A percentile compares a stretch with the other conserved stretches of the same genome.
phyloP scores from a whole-genome alignment of 2,888 invertebrate genomes.

The Parnassius smintheus region DNA sequence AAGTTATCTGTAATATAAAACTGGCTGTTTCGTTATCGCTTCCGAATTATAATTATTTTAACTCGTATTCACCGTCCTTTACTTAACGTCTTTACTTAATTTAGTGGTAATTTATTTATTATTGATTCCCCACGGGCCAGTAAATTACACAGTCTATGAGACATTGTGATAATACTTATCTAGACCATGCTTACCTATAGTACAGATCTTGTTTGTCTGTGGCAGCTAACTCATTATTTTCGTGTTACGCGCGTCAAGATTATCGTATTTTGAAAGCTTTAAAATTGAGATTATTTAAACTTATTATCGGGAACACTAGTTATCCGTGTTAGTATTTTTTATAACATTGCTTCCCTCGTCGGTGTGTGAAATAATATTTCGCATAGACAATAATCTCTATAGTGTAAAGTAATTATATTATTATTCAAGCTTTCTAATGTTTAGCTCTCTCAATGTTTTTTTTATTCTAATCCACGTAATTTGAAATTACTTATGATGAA shows the following conservation, averaged over 20 bases:
- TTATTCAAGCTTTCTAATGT: constrained; percentile 62
- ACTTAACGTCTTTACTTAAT: constrained; percentile 76
- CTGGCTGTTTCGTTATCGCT: constrained; percentile 62
- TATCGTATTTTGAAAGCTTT: constrained; percentile 74
- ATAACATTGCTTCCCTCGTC: constrained; percentile 38
- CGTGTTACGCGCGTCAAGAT: constrained; percentile 42
- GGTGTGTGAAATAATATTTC: constrained; percentile 46
- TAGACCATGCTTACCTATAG: constrained; percentile 46
- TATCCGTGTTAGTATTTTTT: constrained; percentile 42
- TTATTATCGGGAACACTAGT: constrained; percentile 58
- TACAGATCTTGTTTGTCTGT: constrained; percentile 42
- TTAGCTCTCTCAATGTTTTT: constrained; percentile 54
- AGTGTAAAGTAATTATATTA: constrained; percentile 29
- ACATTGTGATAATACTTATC: constrained; percentile 77
- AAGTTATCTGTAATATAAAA: constrained; percentile 51
- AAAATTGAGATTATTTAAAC: constrained; percentile 79
- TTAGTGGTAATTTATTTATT: constrained; percentile 73
- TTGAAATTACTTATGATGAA: neutral
- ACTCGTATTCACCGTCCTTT: constrained; percentile 66
- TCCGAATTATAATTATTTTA: constrained; percentile 34
- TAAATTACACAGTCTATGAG: constrained; percentile 74
- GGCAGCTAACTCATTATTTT: constrained; percentile 46
- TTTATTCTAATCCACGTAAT: constrained; percentile 11
- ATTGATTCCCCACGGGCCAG: constrained; percentile 73
- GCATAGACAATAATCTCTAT: constrained; percentile 64